Evolutionary conservation across 2,113 vertebrate genomes (phyloP), one percentile per base, ranked within the genome.

Genomic region (Noturus placidus): DNA sequence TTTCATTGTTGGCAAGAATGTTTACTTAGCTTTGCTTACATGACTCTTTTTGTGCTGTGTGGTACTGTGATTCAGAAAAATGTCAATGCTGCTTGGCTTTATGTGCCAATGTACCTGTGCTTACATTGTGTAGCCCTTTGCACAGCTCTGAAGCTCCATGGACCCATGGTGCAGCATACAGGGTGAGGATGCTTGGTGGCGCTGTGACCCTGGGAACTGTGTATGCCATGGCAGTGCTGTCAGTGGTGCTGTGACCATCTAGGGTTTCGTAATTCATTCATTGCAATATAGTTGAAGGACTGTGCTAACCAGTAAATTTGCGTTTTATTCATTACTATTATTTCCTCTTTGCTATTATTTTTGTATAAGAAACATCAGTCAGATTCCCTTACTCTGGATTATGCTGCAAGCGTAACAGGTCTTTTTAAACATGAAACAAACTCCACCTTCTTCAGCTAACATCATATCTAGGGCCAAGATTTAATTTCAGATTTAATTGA

Each of bases 101-200:
- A n/a, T 79, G 50, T 79, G 77, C 50, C 77, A 79, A 8, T 19
- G n/a, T 80, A 30, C 2, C 0, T 80, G 52, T 33, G 13, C 30
- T 33, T 52, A 80, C 52, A 22, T 33, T 57, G 17, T 56, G 52
- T 57, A 80, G 52, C 52, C 17, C 52, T 80, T 20, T 33, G n/a
- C n/a, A 78, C 14, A 79, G 76, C 22, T 79, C 27, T 79, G 76
- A 15, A 78, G 46, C 14, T 54, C 25, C 27, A 50, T 52, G 25
- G 76, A n/a, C 38, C 19, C 33, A 25, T 74, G 42, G 20, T 76
- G 52, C n/a, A 35, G 52, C 52, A 80, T 80, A 57, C 27, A 80
- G 50, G 56, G 52, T 57, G 78, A 80, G 30, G 52, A 80, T 80
- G 78, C 52, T 80, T 57, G 52, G 78, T 80, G 52, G 52, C 4